Base-by-base conservation (phyloP, 1,140 invertebrate species). In the Saxidomus purpurata region DNA sequence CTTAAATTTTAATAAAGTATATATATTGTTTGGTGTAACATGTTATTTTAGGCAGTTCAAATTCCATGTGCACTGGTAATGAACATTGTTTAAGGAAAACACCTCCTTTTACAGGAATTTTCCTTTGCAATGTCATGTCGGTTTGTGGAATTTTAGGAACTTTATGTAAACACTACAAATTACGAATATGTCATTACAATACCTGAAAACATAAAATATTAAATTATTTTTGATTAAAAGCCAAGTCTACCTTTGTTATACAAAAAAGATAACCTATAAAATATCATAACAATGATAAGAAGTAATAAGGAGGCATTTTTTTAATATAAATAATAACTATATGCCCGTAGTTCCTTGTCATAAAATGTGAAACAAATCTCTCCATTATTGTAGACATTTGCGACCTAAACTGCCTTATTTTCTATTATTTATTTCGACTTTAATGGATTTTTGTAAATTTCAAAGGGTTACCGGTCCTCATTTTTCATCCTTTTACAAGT, bases 351-450 rank as follows among this genome's bases (percentile, higher is more conserved):
- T 77, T 77, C 74, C 74, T 17, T 52, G 34, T 77, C 74, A 49
- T 9, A 25, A n/a, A 43, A 25, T 77, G 1, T 15, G 6, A 17
- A 49, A 47, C 25, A 49, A 77, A 25, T 77, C n/a, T 77, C 0
- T 38, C 34, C 67, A 28, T 38, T 38, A 8, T 25, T 17, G 47
- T 34, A 55, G 47, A 79, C 43, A 36, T 34, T 79, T 79, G 47
- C 25, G 25, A 55, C 76, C 17, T 36, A 79, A 79, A 0, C 47
- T n/a, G 22, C 28, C 43, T 79, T n/a, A 79, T 79, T 79, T 79
- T 36, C 47, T 1, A 13, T 79, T n/a, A 25, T 79, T 79, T 79
- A 79, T 79, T 47, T 22, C 28, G 76, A 79, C 76, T 31, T 79
- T 79, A 34, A 79, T 79, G 13, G 3, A 15, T 79, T 34, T 79